Evolutionary conservation across 2,113 vertebrate genomes (phyloP), one percentile per base, ranked within the genome.

Genomic region (Pteropus alecto): DNA sequence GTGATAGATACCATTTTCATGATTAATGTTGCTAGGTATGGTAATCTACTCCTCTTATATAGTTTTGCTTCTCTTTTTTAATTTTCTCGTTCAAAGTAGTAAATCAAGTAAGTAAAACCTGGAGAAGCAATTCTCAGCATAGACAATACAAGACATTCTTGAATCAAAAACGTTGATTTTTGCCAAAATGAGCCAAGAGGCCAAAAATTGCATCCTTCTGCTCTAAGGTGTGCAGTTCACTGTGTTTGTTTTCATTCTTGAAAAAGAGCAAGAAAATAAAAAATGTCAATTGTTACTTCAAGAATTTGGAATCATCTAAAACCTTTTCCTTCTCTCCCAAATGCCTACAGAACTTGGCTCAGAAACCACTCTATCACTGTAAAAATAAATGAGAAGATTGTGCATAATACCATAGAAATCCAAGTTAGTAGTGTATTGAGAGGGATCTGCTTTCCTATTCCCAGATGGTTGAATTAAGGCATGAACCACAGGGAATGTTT

Each of bases 351-450:
- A 84, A 90, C 90, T 97, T 98, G 97, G 96, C 97, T 97, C 87
- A 51, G 56, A 95, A 96, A 87, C 54, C 18, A 56, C 46, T 84
- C 92, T 77, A 90, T 97, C 68, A 26, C 89, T 93, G 86, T 92
- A 91, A 94, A 97, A 97, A 97, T 98, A 96, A 97, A 97, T 96
- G 95, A 97, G 95, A 97, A 91, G 95, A 86, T 96, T 97, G 95
- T 94, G 51, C 60, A 86, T 94, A 95, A 97, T 94, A 89, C 96
- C 63, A 48, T 30, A 90, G 96, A 97, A 97, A 96, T 97, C 92
- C 96, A 95, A 93, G 93, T 92, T 83, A 91, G 89, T 87, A 91
- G 94, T 95, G 86, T 90, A 76, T 51, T 46, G 93, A 97, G 87
- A 95, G 56, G 35, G 96, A 95, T 97, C 96, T 95, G 87, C 56